Base-by-base conservation (phyloP, 1,140 invertebrate species). In the Varroa destructor region DNA sequence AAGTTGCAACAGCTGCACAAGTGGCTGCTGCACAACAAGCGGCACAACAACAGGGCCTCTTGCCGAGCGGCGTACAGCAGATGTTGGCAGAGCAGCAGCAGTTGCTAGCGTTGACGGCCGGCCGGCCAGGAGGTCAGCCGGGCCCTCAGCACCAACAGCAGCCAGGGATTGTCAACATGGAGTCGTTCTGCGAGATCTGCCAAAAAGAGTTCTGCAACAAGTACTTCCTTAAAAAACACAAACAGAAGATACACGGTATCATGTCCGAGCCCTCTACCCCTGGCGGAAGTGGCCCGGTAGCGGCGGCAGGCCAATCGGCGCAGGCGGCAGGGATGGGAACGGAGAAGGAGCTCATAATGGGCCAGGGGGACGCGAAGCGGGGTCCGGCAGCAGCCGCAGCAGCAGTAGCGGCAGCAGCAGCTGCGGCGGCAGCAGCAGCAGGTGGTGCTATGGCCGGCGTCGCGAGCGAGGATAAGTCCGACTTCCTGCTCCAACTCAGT, bases 181-280 rank as follows among this genome's bases (percentile, higher is more conserved):
- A 80, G 74, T 80, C 80, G n/a, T 81, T 78, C 73, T 83, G 82
- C 74, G 89, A 92, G 76, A 83, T 93, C 56, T 99, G 96, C 82
- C 96, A 97, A 81, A 99, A 99, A 80, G 94, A 98, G 80, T 94
- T 97, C 78, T 97, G 93, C 82, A 98, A 98, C 83, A 97, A 98
- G 80, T 98, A 98, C 80, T 98, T 97, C 79, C 82, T 99, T 3
- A 95, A 97, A 80, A 97, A 93, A 51, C 91, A 93, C 82, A 91
- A 91, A 78, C 90, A 90, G 1, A 93, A 93, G 79, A 93, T 93
- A 76, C 91, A 93, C 77, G 90, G 90, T 6, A 90, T 93, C 71
- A 78, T 77, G 56, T 76, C 75, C 54, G 74, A 76, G 54, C 75
- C 75, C 12, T 40, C 70, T 73, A 72, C 74, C 72, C 67, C 51